These are phyloP conservation scores for Hafferia zeledoni DNA, from an alignment of 2,797 vertebrate species.

Conservation along the genomic window DNA sequence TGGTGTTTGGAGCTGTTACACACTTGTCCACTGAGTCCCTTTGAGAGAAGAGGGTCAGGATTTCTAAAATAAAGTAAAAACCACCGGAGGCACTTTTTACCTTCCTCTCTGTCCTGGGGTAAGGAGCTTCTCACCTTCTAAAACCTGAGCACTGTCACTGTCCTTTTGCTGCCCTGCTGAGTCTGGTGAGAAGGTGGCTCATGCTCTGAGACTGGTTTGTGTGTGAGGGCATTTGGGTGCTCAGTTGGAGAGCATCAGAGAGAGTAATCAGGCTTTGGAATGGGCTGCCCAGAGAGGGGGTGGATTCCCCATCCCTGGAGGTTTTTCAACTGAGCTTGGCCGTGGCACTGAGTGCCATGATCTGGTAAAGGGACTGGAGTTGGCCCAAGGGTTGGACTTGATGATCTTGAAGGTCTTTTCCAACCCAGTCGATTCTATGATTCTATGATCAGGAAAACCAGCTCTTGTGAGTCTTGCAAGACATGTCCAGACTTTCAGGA, in stretches of 20 bases:
- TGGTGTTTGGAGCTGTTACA: neutral
- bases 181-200: neutral
- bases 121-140: neutral
- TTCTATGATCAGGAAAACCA: neutral
- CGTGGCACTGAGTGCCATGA: no score
- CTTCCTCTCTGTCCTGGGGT: neutral
- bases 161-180: rapidly evolving
- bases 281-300: no score
- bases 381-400: no score
- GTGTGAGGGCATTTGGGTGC: neutral
- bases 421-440: no score
- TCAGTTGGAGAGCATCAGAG: neutral
- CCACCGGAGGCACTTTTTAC: neutral
- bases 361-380: no score
- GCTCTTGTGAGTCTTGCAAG: neutral
- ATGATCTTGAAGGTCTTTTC: no score
- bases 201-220: rapidly evolving
- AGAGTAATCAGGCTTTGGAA: no score
- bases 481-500: neutral
- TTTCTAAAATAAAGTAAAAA: neutral
- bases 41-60: neutral
- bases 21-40: rapidly evolving
- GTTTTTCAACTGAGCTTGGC: no score
- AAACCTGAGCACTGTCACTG: neutral
- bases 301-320: no score